Conservation (phyloP, 1,140 invertebrate genomes). For the Sarcophaga bullata region DNA sequence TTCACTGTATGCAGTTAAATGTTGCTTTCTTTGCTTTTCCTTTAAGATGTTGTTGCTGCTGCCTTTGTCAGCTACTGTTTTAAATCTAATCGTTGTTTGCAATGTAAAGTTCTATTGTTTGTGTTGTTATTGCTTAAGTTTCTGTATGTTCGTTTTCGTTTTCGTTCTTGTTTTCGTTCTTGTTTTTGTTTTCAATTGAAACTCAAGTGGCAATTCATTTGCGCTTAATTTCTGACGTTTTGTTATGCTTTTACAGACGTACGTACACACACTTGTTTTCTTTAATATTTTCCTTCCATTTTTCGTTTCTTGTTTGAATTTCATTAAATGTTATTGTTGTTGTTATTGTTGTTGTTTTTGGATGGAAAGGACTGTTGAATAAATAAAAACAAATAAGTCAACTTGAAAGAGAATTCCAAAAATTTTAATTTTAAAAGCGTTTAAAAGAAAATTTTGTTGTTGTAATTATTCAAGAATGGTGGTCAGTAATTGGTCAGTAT, state of each 20-base stretch:
- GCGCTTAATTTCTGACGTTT: conserved; percentile 40
- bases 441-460: background rate
- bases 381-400: background rate
- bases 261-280: conserved; percentile 29
- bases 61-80: background rate
- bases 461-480: too few species aligned
- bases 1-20: background rate
- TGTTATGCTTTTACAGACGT: conserved; percentile 37
- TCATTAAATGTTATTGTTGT: background rate
- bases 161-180: background rate
- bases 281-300: background rate
- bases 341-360: background rate
- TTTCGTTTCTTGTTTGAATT: background rate
- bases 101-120: background rate
- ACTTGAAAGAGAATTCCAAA: background rate
- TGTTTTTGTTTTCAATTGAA: conserved; percentile 20
- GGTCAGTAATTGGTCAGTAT: too few species aligned
- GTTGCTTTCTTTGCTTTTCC: background rate
- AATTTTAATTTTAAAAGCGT: background rate
- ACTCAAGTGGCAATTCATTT: conserved; percentile 41
- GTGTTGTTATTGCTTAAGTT: too few species aligned
- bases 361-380: background rate
- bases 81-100: background rate
- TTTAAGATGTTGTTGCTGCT: background rate
- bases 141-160: background rate